Evolutionary conservation across 2,113 vertebrate species (phyloP), one percentile per base, ranked within the genome.

Genomic region (Phalacrocorax brasilianus): DNA sequence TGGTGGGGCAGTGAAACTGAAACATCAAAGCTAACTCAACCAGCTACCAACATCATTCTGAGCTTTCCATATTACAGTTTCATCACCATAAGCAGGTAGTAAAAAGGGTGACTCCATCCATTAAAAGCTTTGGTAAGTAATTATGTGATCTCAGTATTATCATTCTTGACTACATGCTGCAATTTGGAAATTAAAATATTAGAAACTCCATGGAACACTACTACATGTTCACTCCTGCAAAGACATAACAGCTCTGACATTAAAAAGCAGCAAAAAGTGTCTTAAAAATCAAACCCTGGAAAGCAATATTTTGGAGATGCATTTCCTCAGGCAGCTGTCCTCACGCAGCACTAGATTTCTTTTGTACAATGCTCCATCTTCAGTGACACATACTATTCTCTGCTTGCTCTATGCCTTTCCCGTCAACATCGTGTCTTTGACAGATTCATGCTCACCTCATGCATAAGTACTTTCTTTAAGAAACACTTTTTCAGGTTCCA

Each of bases 311-410:
- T 81, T 65, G 52, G 49, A 91, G 30, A 62, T 27, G 23, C 28
- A 81, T 61, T 85, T 89, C 49, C 84, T 82, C 27, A 75, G 67
- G 86, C 27, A 75, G 68, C 44, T 92, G 61, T 61, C 70, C n/a
- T 70, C 33, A 26, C 14, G 35, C 0, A 85, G 45, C 58, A 70
- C 14, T 19, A 56, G 11, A 55, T 53, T 71, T 63, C 56, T 79
- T 59, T 24, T 38, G 66, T 33, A 35, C 18, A 81, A 13, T 12
- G 38, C 28, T 63, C 23, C 14, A 63, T n/a, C 70, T 83, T 11
- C 75, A 70, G 42, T 14, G 24, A 82, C 63, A 68, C 0, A 0
- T 19, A 79, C 28, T 22, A 13, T 62, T 30, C 38, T 47, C 45
- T 77, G 35, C 75, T 76, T 63, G 53, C 75, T 77, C 78, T 40